Percentiles rank a stretch among this genome's conserved stretches.
Evolutionary conservation across 2,797 vertebrate species (phyloP).

Genomic region (Antennarius maculatus): DNA sequence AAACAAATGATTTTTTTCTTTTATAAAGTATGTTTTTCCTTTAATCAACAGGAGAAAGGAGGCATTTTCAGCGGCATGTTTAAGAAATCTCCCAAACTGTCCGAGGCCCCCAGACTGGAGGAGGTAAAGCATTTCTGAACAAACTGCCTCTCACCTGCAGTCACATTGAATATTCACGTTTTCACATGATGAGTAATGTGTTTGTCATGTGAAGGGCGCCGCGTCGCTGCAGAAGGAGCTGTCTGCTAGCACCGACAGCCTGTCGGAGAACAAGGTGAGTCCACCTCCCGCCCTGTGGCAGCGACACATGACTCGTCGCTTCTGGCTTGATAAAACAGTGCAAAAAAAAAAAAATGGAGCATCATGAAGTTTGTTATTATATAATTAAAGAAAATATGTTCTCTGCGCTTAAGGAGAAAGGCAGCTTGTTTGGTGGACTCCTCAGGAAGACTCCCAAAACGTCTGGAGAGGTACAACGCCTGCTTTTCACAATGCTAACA

Average conservation of each 20-base stretch:
- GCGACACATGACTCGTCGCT: conserved; percentile 17
- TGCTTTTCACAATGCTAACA: neutral
- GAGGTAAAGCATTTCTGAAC: conserved; percentile 26
- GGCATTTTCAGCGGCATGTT: conserved; percentile 57
- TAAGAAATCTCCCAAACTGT: conserved; percentile 58
- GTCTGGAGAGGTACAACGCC: conserved; percentile 31
- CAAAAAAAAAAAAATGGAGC: neutral
- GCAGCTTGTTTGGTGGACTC: conserved; percentile 58
- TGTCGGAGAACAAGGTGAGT: conserved; percentile 62
- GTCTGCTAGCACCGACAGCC: conserved; percentile 54
- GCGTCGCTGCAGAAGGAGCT: conserved; percentile 27
- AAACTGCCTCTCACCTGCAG: too few relatives aligned
- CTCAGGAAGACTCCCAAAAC: conserved; percentile 61
- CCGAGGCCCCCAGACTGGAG: conserved; percentile 23
- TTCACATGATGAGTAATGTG: conserved; percentile 26
- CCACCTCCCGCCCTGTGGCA: neutral
- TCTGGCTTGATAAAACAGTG: neutral
- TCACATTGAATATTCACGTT: neutral
- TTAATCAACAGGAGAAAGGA: conserved; percentile 48
- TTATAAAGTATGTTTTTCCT: neutral
- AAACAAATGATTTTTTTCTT: neutral
- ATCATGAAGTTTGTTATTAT: neutral
- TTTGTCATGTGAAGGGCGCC: conserved; percentile 45
- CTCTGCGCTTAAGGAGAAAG: conserved; percentile 53
- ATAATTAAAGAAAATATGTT: neutral